Conservation (phyloP, 2,797 vertebrate genomes). For the Acanthurus leucopareius region DNA sequence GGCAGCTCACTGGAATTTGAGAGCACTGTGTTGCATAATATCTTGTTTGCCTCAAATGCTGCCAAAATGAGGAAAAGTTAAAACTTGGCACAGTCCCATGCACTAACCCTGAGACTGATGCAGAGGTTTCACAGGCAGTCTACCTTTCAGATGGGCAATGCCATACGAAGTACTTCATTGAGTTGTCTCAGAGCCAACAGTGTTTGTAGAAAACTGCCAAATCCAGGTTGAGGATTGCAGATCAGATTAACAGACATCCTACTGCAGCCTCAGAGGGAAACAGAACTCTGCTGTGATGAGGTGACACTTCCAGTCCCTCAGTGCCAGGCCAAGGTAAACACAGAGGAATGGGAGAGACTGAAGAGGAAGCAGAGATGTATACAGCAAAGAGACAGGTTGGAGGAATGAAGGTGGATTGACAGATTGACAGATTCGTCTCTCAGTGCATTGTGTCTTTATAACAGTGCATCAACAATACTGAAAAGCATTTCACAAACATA, state of each 20-base stretch:
- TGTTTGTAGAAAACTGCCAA: constrained; percentile 75
- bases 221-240: constrained; percentile 70
- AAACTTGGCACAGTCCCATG: constrained; percentile 51
- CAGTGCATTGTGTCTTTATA: neutral
- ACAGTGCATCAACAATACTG: too few relatives aligned
- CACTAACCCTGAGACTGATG: constrained; percentile 45
- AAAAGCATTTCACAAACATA: neutral
- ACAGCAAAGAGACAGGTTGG: constrained; percentile 37
- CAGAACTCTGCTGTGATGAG: constrained; percentile 76
- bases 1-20: constrained; percentile 47
- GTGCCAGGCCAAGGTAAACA: constrained; percentile 74
- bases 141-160: constrained; percentile 59
- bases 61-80: constrained; percentile 46
- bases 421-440: constrained; percentile 4
- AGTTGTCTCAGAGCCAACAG: constrained; percentile 49
- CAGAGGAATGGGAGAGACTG: constrained; percentile 23
- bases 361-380: constrained; percentile 52
- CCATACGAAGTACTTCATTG: constrained; percentile 37
- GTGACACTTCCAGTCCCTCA: constrained; percentile 79
- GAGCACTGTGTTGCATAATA: constrained; percentile 45
- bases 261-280: constrained; percentile 71
- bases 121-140: constrained; percentile 60
- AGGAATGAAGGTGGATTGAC: too few relatives aligned
- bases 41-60: constrained; percentile 37
- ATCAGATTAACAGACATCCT: constrained; percentile 82